These are phyloP conservation scores for Corvus moneduloides DNA, from an alignment of 2,113 vertebrate genomes.

Conservation along the genomic window DNA sequence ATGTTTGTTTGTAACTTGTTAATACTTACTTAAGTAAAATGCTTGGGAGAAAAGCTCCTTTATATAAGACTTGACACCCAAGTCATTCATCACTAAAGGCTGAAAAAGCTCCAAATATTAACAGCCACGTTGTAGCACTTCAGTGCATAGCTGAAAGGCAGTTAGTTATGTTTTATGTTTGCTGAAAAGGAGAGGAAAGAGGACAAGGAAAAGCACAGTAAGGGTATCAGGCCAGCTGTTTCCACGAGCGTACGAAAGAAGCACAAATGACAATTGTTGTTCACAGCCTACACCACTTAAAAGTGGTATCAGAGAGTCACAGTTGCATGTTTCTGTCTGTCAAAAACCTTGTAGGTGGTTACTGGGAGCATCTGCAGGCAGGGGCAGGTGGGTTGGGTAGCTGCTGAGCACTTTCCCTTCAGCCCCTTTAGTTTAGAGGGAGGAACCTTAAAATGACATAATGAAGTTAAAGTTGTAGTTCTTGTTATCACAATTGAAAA, in stretches of 20 bases:
- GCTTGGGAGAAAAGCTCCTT: neutral
- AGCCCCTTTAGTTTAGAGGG: neutral
- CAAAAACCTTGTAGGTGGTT: neutral
- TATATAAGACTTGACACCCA: neutral
- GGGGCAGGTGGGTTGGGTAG: fast-evolving
- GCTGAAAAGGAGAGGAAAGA: neutral
- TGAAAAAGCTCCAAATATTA: neutral
- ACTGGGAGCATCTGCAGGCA: neutral
- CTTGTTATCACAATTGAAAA: neutral
- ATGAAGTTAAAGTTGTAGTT: neutral
- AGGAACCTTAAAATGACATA: neutral
- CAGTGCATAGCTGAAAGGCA: neutral
- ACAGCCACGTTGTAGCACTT: neutral
- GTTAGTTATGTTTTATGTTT: neutral
- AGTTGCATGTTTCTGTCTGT: fast-evolving
- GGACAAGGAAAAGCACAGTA: neutral
- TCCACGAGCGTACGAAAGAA: neutral
- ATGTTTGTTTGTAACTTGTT: conserved; percentile 34
- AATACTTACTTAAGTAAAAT: neutral
- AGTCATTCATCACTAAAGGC: neutral
- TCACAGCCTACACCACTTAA: neutral
- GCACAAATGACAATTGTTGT: neutral
- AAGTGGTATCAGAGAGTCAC: neutral
- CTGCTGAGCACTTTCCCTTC: neutral
- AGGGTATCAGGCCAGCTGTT: neutral